A percentile compares a stretch with the other conserved stretches of the same genome.
Evolutionary conservation across 2,113 vertebrate genomes (phyloP).

Genomic region (Pluvianellus socialis): DNA sequence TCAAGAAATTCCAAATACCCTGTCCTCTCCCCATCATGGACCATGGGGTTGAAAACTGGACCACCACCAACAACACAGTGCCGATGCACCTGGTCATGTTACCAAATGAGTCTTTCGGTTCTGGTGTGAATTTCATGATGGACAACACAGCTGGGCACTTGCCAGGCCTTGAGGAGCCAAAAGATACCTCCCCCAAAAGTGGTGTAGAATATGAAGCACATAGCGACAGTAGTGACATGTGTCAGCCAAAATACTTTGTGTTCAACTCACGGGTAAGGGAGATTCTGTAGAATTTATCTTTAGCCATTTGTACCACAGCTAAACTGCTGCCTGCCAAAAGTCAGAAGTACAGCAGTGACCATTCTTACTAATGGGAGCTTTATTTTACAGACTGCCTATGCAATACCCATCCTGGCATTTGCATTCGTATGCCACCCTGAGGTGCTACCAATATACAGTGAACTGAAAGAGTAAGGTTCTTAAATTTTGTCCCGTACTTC

Average conservation of each 20-base stretch:
- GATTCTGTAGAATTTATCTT: not conserved
- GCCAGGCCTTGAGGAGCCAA: conserved; percentile 57
- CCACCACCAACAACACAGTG: conserved; percentile 75
- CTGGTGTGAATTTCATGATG: conserved; percentile 78
- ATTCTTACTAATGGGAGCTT: conserved; percentile 44
- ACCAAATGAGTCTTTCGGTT: conserved; percentile 70
- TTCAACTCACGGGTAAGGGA: conserved; percentile 92
- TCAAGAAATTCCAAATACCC: conserved; percentile 93
- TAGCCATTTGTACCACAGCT: not conserved
- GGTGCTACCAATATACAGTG: conserved; percentile 97
- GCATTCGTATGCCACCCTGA: conserved; percentile 98
- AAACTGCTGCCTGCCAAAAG: not conserved
- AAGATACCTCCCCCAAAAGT: conserved; percentile 44
- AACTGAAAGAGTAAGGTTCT: conserved; percentile 92
- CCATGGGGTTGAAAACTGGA: conserved; percentile 77
- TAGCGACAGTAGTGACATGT: conserved; percentile 79
- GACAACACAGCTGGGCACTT: conserved; percentile 78
- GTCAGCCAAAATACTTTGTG: conserved; percentile 91
- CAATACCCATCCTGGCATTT: conserved; percentile 96
- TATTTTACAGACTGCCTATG: conserved; percentile 91
- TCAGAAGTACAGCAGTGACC: not conserved
- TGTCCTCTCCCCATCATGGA: conserved; percentile 87
- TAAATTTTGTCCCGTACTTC: conserved; percentile 41
- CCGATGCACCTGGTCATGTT: conserved; percentile 61
- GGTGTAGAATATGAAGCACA: conserved; percentile 78